These are phyloP conservation scores for Argya squamiceps DNA, from an alignment of 2,797 vertebrate genomes.

Conservation along the genomic window DNA sequence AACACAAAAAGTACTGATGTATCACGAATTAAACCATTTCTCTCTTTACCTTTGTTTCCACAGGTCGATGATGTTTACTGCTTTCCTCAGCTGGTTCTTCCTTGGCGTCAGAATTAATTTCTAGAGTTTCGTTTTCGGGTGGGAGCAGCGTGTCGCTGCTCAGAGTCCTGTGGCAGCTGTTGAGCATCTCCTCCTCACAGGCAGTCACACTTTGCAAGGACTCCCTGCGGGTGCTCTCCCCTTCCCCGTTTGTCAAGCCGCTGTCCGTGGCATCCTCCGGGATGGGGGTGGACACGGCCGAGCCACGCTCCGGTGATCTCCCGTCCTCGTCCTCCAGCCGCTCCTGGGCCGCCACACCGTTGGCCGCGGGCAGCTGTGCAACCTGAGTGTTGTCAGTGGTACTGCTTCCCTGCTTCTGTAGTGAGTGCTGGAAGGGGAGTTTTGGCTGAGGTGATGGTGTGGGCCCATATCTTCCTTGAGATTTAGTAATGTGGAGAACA, in stretches of 20 bases:
- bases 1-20: background rate
- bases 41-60: conserved; percentile 73
- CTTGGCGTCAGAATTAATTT: background rate
- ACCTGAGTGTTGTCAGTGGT: conserved; percentile 51
- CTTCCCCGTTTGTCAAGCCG: conserved; percentile 67
- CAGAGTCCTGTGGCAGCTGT: conserved; percentile 48
- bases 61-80: conserved; percentile 41
- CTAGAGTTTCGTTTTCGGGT: conserved; percentile 4
- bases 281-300: background rate
- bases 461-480: conserved; percentile 66
- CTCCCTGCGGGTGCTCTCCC: background rate
- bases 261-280: background rate
- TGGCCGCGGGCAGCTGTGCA: conserved; percentile 64
- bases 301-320: background rate
- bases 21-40: background rate
- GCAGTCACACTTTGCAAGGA: background rate
- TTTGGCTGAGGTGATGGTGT: conserved; percentile 67
- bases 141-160: background rate
- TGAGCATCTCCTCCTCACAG: conserved; percentile 26
- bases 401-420: conserved; percentile 65
- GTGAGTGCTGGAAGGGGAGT: conserved; percentile 37
- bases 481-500: conserved; percentile 55
- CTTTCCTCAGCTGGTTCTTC: conserved; percentile 54
- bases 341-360: conserved; percentile 57
- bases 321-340: conserved; percentile 23